Evolutionary conservation across 2,888 invertebrate genomes (phyloP), one percentile per base, ranked within the genome.

Genomic region (Leptinotarsa peninsularis): DNA sequence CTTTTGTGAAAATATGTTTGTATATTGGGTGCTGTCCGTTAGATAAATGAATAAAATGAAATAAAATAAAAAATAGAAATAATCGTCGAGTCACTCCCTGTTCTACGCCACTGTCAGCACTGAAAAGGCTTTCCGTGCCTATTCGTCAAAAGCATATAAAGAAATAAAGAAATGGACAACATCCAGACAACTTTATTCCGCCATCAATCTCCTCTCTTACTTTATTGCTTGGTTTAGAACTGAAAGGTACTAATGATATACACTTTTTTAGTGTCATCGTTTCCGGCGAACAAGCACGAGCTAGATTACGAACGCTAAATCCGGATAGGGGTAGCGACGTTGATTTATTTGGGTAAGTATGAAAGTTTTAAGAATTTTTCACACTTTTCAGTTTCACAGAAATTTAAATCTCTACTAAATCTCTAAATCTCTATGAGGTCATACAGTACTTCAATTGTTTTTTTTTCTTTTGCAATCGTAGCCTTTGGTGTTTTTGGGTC

Each of bases 261-360:
- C n/a, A n/a, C 27, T 63, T 63, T 87, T 88, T 71, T 86, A 88
- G 88, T 79, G 86, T 88, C 66, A 86, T 87, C 74, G 87, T 88
- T 60, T 87, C 88, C 52, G 88, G 88, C 66, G 88, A 87, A 79
- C 85, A 87, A 81, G 85, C 87, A 27, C 83, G 87, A 80, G 86
- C 88, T 58, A 85, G 88, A 78, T 81, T 88, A 79, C 83, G 88
- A 81, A 87, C 85, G 75, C 81, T 88, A 75, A 87, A 87, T 82
- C 84, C 86, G 58, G 83, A 85, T 68, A 82, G 82, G 69, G 86
- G 84, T 66, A 88, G 87, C 80, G 86, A 86, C 75, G 78, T 81
- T 18, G 84, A 85, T 77, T 80, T 85, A 67, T 84, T 82, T 77
- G 84, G 84, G 86, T 86, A 81, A 81, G 84, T 80, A 75, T 69